Evolutionary conservation across 1,140 invertebrate species (phyloP).

Genomic region (Drosophila prosaltans): DNA sequence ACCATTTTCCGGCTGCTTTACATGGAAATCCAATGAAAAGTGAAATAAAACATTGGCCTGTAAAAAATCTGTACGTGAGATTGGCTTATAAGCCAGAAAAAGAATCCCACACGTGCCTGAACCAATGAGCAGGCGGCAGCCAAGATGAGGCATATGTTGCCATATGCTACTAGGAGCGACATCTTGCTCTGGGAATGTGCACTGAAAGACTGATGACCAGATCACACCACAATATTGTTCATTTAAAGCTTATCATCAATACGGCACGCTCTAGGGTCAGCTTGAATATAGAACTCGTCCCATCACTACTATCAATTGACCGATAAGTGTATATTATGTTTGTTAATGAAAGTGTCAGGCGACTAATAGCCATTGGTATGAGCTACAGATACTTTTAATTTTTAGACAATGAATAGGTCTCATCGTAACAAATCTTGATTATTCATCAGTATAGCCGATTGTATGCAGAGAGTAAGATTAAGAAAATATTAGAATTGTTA

Average conservation of each 20-base stretch:
- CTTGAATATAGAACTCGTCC: conserved; percentile 4
- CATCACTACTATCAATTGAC: conserved; percentile 29
- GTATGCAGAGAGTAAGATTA: too few relatives aligned
- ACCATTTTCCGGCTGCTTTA: conserved; percentile 45
- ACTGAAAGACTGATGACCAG: conserved; percentile 47
- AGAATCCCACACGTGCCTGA: conserved; percentile 34
- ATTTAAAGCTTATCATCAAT: conserved; percentile 10
- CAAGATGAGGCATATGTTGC: conserved; percentile 32
- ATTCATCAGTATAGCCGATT: background rate
- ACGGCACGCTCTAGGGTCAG: conserved; percentile 19
- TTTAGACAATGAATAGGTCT: conserved; percentile 30
- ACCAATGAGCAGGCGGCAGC: conserved; percentile 8
- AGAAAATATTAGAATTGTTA: too few relatives aligned
- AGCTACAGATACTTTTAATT: conserved; percentile 3
- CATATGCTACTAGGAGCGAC: conserved; percentile 19
- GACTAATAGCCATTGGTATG: background rate
- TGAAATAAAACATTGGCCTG: conserved; percentile 57
- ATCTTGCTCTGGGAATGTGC: conserved; percentile 47
- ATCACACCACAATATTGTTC: conserved; percentile 58
- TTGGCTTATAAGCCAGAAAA: background rate
- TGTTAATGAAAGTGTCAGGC: conserved; percentile 16
- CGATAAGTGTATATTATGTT: conserved; percentile 41
- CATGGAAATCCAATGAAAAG: conserved; percentile 58
- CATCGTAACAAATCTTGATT: conserved; percentile 27
- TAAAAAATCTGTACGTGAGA: conserved; percentile 8